These are phyloP conservation scores for Chydorus sphaericus DNA, from an alignment of 2,888 invertebrate species.

Conservation along the genomic window DNA sequence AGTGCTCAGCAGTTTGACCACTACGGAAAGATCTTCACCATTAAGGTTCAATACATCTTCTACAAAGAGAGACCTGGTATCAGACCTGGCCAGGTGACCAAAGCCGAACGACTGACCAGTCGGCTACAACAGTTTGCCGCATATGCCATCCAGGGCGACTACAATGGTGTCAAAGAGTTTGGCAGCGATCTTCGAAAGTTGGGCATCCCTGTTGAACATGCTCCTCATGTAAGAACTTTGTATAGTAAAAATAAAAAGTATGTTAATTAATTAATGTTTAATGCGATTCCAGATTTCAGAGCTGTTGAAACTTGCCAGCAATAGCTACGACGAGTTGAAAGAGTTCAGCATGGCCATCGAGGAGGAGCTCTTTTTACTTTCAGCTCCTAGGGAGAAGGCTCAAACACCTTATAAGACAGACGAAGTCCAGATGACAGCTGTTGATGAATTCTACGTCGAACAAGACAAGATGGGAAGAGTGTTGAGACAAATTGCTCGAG, in stretches of 20 bases:
- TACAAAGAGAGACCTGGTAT: slow-evolving; percentile 97
- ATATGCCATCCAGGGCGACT: slow-evolving; percentile 84
- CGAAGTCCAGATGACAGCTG: slow-evolving; percentile 82
- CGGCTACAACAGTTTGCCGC: slow-evolving; percentile 86
- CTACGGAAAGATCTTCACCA: slow-evolving; percentile 97
- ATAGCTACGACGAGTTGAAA: slow-evolving; percentile 75
- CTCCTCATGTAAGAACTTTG: slow-evolving; percentile 58
- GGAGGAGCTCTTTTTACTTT: slow-evolving; percentile 74
- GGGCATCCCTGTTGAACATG: slow-evolving; percentile 90
- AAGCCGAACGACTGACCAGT: slow-evolving; percentile 79
- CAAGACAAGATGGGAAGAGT: slow-evolving; percentile 71
- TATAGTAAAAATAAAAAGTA: background rate
- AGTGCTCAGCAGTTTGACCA: slow-evolving; percentile 93
- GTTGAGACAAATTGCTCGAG: slow-evolving; percentile 81
- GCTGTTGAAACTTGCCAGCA: slow-evolving; percentile 85
- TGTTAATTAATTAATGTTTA: background rate
- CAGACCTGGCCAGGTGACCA: slow-evolving; percentile 82
- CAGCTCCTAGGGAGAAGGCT: slow-evolving; percentile 74
- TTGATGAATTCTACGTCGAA: slow-evolving; percentile 83
- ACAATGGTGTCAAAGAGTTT: slow-evolving; percentile 83
- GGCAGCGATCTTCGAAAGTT: slow-evolving; percentile 83
- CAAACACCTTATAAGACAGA: slow-evolving; percentile 79
- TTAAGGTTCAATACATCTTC: slow-evolving; percentile 91
- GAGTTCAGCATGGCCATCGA: slow-evolving; percentile 82
- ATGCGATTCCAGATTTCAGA: slow-evolving; percentile 56